Percentiles rank a stretch among this genome's conserved stretches.
Conservation (phyloP, 2,797 vertebrate genomes). For the Odontamblyopus rebecca region DNA sequence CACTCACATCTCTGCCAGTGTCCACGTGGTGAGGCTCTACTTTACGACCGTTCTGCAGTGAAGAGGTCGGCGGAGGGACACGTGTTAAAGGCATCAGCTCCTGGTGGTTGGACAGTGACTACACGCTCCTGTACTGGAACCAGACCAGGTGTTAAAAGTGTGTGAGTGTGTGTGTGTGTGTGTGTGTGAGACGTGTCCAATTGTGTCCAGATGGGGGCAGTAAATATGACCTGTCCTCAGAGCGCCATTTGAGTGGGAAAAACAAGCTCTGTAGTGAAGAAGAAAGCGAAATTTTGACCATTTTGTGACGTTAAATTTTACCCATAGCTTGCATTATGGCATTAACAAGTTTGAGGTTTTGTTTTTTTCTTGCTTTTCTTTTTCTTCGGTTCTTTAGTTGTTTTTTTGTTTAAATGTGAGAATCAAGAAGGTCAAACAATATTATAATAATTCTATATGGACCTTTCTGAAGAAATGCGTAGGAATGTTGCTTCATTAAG, state of each 20-base stretch:
- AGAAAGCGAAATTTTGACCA: constrained; percentile 13
- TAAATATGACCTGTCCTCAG: constrained; percentile 39
- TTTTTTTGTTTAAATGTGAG: not conserved
- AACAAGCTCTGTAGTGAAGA: constrained; percentile 38
- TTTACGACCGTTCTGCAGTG: constrained; percentile 15
- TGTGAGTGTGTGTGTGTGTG: not conserved
- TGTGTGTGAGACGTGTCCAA: constrained; percentile 49
- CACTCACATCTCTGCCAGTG: not conserved
- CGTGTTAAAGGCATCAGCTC: constrained; percentile 8
- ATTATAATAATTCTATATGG: too few relatives aligned
- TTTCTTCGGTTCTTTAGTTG: too few relatives aligned
- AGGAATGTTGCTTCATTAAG: too few relatives aligned
- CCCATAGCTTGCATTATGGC: not conserved
- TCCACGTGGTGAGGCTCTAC: not conserved
- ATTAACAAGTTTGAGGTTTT: not conserved
- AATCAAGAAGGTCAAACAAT: not conserved
- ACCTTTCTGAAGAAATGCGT: too few relatives aligned
- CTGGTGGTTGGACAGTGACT: constrained; percentile 22
- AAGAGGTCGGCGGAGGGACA: not conserved
- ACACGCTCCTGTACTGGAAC: constrained; percentile 17
- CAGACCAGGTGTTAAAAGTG: constrained; percentile 44
- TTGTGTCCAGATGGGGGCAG: constrained; percentile 45
- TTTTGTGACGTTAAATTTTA: not conserved
- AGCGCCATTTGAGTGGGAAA: constrained; percentile 34
- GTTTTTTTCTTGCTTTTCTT: not conserved